Evolutionary conservation across 2,797 vertebrate species (phyloP), one percentile per base, ranked within the genome.

Genomic region (Eidolon dupreanum): DNA sequence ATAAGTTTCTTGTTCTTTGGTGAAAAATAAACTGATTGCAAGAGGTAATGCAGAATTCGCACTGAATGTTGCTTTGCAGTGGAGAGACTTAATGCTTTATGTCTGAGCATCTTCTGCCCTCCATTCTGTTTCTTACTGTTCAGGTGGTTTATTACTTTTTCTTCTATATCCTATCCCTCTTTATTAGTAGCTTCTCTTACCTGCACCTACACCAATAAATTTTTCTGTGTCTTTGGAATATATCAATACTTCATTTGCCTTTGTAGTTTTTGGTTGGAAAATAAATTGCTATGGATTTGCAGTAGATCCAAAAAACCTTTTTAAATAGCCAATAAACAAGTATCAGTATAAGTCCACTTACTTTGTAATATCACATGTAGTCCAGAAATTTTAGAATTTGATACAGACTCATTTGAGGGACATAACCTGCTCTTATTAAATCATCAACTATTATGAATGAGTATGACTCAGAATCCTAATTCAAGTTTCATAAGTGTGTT

Each of bases 191-290:
- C n/a, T 71, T 77, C 68, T 86, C 57, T 75, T 68, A 68, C 59
- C 13, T 73, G 6, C 5, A 33, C 7, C 33, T 84, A 71, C 20
- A 65, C 43, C 24, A 89, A 31, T 77, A 53, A 22, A 10, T 53
- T 63, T 66, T 92, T 87, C 49, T 83, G 0, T 41, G 87, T 92
- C 66, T 73, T 83, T 93, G 74, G 31, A 7, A n/a, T 8, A 11
- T 26, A 36, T 68, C 41, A 61, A 1, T 83, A 66, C 38, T 93
- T 90, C 33, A 81, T 75, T 88, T 74, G 51, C 28, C 70, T 88
- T 90, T 88, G 8, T 90, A 57, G 31, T 36, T 88, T 46, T 78
- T 73, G 12, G 61, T 53, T 86, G 33, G 94, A 68, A 94, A 85
- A 63, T 73, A 84, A 84, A 16, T 81, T 79, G n/a, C 65, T 81